Evolutionary conservation across 2,888 invertebrate genomes (phyloP), one percentile per base, ranked within the genome.

Genomic region (Psylliodes chrysocephalus): DNA sequence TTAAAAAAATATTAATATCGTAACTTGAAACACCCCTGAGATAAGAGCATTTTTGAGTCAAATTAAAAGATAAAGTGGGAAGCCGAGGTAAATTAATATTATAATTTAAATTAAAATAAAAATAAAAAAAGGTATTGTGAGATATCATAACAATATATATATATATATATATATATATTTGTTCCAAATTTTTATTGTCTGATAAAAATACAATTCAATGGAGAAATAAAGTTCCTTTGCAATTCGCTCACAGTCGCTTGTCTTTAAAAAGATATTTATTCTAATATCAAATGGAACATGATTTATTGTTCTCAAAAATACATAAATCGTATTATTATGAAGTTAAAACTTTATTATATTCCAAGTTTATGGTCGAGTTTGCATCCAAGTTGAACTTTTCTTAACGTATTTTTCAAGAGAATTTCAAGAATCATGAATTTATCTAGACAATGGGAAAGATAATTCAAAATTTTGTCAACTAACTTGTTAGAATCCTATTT

Each of bases 291-390:
- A 35, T 35, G 15, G 44, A 22, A 44, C 25, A 25, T 63, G 63
- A 63, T 63, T 63, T 57, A 63, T 63, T 18, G 62, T 47, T 40
- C 63, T 42, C 63, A 63, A 60, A 60, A 55, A 51, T 55, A 54
- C 59, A 64, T 64, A 60, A 64, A 60, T 64, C 60, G 40, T 64
- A 55, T 60, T 60, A 60, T 59, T 51, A 64, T 60, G 49, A 51
- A 60, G 60, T 64, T 64, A 40, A 6, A 64, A 55, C 60, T 64
- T 60, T 59, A 64, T 64, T 49, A 60, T 64, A 64, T 64, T 40
- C 60, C 38, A 42, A 60, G 51, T 64, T 64, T 55, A 63, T 56
- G 46, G 56, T 63, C 46, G 56, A 63, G 52, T 63, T 63, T 44
- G 63, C 51, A 57, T 63, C 33, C 52, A 51, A 51, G 57, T 52